Evolutionary conservation across 2,113 vertebrate species (phyloP).

Genomic region (Pedetes capensis): DNA sequence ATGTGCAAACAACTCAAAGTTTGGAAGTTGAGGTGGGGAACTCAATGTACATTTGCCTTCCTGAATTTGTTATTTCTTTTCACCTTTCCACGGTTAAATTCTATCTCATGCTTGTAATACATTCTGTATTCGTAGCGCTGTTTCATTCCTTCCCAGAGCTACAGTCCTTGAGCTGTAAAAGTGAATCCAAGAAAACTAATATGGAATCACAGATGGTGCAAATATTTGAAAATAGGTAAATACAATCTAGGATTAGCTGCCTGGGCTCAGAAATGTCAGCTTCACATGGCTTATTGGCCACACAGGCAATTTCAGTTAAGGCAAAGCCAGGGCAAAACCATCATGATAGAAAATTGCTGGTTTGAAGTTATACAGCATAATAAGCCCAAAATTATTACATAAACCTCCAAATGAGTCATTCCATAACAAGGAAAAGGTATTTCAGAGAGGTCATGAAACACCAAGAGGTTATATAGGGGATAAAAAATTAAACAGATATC

Average conservation of each 20-base stretch:
- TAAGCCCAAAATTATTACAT: constrained; percentile 38
- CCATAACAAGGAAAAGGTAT: constrained; percentile 15
- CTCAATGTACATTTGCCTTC: constrained; percentile 1
- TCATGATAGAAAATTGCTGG: constrained; percentile 42
- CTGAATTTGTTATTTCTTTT: constrained; percentile 27
- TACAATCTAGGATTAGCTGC: constrained; percentile 69
- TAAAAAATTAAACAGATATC: constrained; percentile 24
- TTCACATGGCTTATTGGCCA: constrained; percentile 65
- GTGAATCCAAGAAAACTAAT: constrained; percentile 43
- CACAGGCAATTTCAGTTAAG: constrained; percentile 61
- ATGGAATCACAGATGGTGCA: constrained; percentile 73
- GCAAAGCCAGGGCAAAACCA: constrained; percentile 1
- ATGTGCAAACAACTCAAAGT: not conserved
- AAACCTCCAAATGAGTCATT: constrained; percentile 31
- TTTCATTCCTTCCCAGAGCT: constrained; percentile 49
- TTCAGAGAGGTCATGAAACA: constrained; percentile 41
- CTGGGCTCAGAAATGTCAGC: constrained; percentile 71
- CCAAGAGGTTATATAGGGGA: not conserved
- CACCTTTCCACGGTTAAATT: constrained; percentile 26
- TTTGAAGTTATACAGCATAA: constrained; percentile 34
- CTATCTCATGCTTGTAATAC: constrained; percentile 31
- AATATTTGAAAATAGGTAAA: constrained; percentile 80
- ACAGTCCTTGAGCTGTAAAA: constrained; percentile 43
- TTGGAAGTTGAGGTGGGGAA: constrained; percentile 5
- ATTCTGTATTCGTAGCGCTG: constrained; percentile 12